Conservation (phyloP, 2,797 vertebrate genomes). For the Erpetoichthys calabaricus region DNA sequence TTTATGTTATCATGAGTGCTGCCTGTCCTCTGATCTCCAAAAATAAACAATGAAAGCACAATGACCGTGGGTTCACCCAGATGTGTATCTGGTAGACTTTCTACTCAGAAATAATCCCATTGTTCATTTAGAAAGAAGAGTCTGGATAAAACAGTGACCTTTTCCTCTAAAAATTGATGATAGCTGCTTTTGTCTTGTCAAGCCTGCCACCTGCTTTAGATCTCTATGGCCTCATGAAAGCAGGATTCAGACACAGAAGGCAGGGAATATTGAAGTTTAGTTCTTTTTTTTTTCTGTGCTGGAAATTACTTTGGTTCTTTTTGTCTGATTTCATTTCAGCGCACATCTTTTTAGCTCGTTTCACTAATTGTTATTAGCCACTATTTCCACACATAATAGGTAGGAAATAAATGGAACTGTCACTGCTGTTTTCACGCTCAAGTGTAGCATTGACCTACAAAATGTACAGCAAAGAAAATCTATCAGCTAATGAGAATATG, state of each 20-base stretch:
- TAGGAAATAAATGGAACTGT: not conserved
- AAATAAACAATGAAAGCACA: no score
- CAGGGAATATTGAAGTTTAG: not conserved
- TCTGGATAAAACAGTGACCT: no score
- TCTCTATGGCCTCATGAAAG: not conserved
- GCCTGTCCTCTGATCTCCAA: no score
- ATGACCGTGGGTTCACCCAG: no score
- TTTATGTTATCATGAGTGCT: no score
- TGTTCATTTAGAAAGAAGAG: no score
- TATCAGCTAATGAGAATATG: not conserved
- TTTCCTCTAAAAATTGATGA: no score
- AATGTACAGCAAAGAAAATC: not conserved
- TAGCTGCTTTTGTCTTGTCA: not conserved
- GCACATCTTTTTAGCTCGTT: not conserved
- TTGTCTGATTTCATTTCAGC: not conserved
- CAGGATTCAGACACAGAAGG: not conserved
- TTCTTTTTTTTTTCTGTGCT: not conserved
- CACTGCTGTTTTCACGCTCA: not conserved
- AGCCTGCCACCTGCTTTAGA: no score
- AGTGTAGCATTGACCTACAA: not conserved
- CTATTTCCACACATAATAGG: not conserved
- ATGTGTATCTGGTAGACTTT: no score
- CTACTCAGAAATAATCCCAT: no score
- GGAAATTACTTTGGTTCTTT: not conserved
- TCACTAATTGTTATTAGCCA: not conserved